Evolutionary conservation across 2,888 invertebrate genomes (phyloP), one percentile per base, ranked within the genome.

Genomic region (Griposia aprilina): DNA sequence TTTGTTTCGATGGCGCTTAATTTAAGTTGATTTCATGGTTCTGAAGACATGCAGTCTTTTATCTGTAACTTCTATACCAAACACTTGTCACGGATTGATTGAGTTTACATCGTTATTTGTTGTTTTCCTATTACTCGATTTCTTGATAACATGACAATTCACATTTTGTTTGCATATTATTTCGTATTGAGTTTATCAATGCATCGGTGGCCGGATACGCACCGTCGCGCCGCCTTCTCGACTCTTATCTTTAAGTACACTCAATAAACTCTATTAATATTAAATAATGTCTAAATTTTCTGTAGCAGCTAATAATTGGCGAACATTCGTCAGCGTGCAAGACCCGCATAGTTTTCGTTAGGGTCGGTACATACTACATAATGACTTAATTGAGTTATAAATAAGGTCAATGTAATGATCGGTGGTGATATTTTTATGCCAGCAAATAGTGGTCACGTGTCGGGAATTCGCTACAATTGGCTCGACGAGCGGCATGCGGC

Each of bases 371-470:
- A 41, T 41, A 41, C 41, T 41, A 41, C 41, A 91, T 91, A 92
- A 94, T 91, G 93, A 92, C 94, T 95, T 96, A 96, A 97, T 96
- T 95, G 95, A 89, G 89, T 90, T 92, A 93, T 95, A 96, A 96
- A 95, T 95, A 95, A 94, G 92, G 91, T 91, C 90, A 93, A 93
- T 91, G 90, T 91, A 94, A 93, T 93, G 91, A 93, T 92, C 89
- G 87, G 92, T 93, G 94, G 93, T 93, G 94, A 94, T 94, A 93
- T 90, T 92, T 93, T 95, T 93, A 94, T 91, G 91, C 92, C 90
- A 89, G 90, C 94, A 94, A 96, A 96, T 96, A 95, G 94, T 91
- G 96, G 96, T 96, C 96, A 96, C 96, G 96, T 96, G 96, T 79
- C 93, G 88, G 83, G 88, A 92, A 95, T 95, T 95, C 94, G 94